These are phyloP conservation scores for Drymodes brunneopygia DNA, from an alignment of 2,113 vertebrate species.

Conservation along the genomic window DNA sequence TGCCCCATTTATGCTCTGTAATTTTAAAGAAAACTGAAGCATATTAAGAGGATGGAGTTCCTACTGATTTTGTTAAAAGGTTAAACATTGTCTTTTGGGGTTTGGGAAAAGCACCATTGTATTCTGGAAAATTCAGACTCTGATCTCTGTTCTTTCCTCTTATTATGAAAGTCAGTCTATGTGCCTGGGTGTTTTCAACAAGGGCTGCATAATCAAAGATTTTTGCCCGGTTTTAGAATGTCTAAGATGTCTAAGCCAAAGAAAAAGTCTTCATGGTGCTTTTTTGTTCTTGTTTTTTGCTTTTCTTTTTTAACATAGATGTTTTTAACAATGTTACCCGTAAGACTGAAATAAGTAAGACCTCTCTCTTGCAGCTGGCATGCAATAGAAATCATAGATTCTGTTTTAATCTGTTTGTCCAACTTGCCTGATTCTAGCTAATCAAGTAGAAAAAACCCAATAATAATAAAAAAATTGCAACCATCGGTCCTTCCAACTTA, in stretches of 20 bases:
- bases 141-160: not conserved
- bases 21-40: not conserved
- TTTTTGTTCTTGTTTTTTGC: not conserved
- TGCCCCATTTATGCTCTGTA: not conserved
- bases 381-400: not conserved
- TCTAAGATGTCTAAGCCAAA: not conserved
- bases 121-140: not conserved
- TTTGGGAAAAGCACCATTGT: not conserved
- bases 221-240: not conserved
- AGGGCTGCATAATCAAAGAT: not conserved
- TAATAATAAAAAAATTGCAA: not conserved
- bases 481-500: not conserved
- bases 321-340: not conserved
- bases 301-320: not conserved
- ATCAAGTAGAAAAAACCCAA: not conserved
- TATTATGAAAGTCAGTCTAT: not conserved
- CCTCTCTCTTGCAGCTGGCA: not conserved
- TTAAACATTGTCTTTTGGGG: not conserved
- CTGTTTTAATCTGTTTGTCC: not conserved
- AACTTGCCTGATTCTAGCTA: not conserved
- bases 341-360: not conserved
- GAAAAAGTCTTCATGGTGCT: not conserved
- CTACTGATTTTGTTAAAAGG: not conserved
- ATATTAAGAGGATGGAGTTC: not conserved
- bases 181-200: not conserved